Conservation (phyloP, 2,888 invertebrate genomes). For the Caenorhabditis uteleia region DNA sequence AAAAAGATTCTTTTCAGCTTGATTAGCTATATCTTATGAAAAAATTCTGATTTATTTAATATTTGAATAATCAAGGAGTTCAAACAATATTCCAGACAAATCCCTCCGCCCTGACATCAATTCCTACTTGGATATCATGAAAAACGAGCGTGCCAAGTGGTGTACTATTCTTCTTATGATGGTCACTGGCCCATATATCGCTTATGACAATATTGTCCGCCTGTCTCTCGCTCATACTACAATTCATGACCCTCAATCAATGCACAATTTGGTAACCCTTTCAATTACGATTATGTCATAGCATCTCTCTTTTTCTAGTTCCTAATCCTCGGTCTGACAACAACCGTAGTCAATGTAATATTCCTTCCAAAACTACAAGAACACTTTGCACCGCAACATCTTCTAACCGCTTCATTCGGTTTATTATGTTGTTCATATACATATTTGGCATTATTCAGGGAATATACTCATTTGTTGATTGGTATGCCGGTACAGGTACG, state of each 20-base stretch:
- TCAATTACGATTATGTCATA: constrained; percentile 4
- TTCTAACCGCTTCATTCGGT: constrained; percentile 47
- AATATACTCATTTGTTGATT: constrained; percentile 43
- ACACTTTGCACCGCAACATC: constrained; percentile 42
- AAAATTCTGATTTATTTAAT: too few relatives aligned
- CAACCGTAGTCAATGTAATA: constrained; percentile 53
- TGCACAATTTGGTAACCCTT: constrained; percentile 46
- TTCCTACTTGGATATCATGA: constrained; percentile 44
- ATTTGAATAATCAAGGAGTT: too few relatives aligned
- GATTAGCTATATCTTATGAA: too few relatives aligned
- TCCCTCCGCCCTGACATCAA: constrained; percentile 16
- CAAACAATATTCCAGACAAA: constrained; percentile 20
- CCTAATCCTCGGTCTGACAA: constrained; percentile 53
- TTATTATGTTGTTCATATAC: constrained; percentile 49
- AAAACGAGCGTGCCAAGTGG: constrained; percentile 40
- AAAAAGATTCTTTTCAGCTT: too few relatives aligned
- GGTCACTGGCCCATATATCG: constrained; percentile 57
- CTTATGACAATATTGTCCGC: constrained; percentile 61
- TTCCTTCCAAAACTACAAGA: constrained; percentile 56
- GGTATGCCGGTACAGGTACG: constrained; percentile 62
- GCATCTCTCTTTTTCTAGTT: constrained; percentile 15
- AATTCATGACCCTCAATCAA: constrained; percentile 51
- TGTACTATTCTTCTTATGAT: constrained; percentile 52
- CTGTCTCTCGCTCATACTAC: constrained; percentile 50
- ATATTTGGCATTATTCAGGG: constrained; percentile 43